phyloP scores from a whole-genome alignment of 2,113 vertebrate species.

The Albula glossodonta region DNA sequence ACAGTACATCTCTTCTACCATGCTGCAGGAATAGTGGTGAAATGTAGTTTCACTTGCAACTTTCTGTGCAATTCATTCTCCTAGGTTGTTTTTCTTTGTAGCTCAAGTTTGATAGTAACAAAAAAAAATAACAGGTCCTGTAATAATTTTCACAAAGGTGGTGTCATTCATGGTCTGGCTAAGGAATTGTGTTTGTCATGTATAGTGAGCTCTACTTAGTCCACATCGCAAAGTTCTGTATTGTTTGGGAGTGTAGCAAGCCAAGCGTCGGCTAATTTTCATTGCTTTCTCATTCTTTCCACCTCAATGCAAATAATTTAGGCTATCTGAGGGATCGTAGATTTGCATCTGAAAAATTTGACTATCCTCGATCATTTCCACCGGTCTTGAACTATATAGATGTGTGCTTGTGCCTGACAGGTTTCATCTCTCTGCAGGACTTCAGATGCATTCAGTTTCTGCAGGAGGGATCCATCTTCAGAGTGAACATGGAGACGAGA shows the following conservation, averaged over 20 bases:
- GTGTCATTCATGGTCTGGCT: too few species aligned
- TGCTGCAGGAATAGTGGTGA: too few species aligned
- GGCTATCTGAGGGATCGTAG: not conserved
- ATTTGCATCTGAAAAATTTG: not conserved
- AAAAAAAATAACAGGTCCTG: too few species aligned
- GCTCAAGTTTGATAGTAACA: too few species aligned
- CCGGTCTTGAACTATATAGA: not conserved
- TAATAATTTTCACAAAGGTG: too few species aligned
- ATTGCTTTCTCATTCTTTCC: not conserved
- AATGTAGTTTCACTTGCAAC: too few species aligned
- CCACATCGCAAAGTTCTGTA: not conserved
- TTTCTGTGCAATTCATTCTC: too few species aligned
- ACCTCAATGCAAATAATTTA: not conserved
- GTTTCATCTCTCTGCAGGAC: conserved; percentile 70
- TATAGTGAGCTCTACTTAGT: not conserved
- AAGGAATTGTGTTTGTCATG: too few species aligned
- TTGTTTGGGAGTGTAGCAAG: not conserved
- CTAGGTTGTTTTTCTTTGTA: too few species aligned
- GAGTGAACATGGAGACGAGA: conserved; percentile 95
- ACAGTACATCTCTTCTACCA: too few species aligned
- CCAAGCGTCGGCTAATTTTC: not conserved
- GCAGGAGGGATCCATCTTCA: conserved; percentile 79
- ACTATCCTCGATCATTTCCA: not conserved
- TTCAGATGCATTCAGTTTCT: conserved; percentile 98
- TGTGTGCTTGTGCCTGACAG: not conserved